Evolutionary conservation across 2,888 invertebrate species (phyloP), one percentile per base, ranked within the genome.

Genomic region (Acrobasis suavella): DNA sequence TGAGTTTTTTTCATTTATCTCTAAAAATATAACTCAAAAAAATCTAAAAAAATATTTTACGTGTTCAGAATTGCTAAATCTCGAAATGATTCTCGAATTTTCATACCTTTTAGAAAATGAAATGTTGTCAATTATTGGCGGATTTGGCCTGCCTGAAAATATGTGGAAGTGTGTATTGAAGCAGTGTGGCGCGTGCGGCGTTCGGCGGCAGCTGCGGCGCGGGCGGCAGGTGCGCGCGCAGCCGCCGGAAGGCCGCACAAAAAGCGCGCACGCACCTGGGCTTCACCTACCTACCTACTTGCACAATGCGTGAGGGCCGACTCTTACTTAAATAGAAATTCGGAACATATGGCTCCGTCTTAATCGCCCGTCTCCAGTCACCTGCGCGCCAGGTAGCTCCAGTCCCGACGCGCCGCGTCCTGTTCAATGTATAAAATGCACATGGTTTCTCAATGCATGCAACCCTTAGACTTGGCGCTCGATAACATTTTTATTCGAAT

Each of bases 181-280:
- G 72, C 70, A 64, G 42, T 9, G 68, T 70, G 68, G 72, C 70
- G 71, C 69, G 72, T 63, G 69, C 65, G 68, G 73, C 69, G 69
- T 65, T 75, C 77, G 82, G 83, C 78, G 86, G 87, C 91, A 88
- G 88, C 88, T 86, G 91, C 54, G 32, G 56, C 52, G 52, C 1
- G 54, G 14, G 74, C 71, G 87, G 87, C 88, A 87, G 88, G 85
- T 89, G 92, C 83, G 82, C 83, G 77, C 84, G 88, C 92, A 91
- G 91, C 91, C 88, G 86, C 82, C 87, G 90, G 91, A 89, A 87
- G 85, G 89, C 85, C 84, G 80, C 84, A 90, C 89, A 91, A 90
- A 91, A 91, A 91, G 79, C 82, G 81, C 77, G 76, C 78, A 80
- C 85, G 86, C 92, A 91, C 91, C 91, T 91, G 91, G 91, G 81